These are phyloP conservation scores for Diprion similis DNA, from an alignment of 1,140 invertebrate genomes.

Conservation along the genomic window DNA sequence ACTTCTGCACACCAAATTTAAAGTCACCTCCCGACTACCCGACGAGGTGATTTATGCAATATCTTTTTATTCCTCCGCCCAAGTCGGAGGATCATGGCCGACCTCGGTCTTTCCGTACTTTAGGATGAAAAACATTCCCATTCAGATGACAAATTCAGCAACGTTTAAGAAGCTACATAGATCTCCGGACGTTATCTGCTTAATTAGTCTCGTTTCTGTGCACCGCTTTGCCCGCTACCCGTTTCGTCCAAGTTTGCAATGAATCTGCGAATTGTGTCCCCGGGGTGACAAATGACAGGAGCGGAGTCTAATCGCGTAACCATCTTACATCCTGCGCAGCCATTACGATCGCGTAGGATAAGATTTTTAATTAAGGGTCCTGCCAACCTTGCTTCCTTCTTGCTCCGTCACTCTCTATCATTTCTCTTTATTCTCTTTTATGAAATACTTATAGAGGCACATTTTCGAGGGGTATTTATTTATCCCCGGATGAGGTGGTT, in stretches of 20 bases:
- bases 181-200: constrained; percentile 44
- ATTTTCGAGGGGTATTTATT: no score
- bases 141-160: constrained; percentile 24
- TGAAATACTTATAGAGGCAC: no score
- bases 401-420: no score
- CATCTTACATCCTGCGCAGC: constrained; percentile 34
- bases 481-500: no score
- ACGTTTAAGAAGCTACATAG: constrained; percentile 26
- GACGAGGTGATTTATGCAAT: not conserved
- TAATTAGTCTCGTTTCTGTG: constrained; percentile 47
- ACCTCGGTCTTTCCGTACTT: not conserved
- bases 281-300: constrained; percentile 41
- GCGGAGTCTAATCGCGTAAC: constrained; percentile 30
- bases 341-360: constrained; percentile 40
- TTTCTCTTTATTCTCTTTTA: no score
- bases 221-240: not conserved
- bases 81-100: not conserved
- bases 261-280: no score
- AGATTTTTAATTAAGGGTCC: constrained; percentile 50
- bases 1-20: no score
- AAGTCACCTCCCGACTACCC: no score
- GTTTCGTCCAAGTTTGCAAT: no score
- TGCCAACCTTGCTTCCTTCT: no score
- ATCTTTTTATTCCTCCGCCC: not conserved
- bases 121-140: constrained; percentile 1